These are phyloP conservation scores for Triplophysa siluroides DNA, from an alignment of 2,113 vertebrate genomes.

Conservation along the genomic window DNA sequence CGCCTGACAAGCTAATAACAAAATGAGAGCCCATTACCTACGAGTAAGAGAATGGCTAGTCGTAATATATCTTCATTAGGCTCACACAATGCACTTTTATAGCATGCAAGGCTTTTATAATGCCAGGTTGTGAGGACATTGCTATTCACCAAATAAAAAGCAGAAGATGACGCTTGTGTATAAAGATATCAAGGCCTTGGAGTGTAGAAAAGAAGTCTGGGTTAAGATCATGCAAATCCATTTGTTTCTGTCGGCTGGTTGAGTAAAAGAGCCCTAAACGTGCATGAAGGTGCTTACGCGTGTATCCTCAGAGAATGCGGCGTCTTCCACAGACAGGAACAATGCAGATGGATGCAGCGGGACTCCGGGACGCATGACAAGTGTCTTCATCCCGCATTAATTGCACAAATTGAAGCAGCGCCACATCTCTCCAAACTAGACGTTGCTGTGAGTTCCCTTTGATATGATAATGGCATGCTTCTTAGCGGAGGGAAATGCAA, in stretches of 20 bases:
- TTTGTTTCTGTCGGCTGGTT: conserved; percentile 65
- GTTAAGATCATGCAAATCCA: conserved; percentile 66
- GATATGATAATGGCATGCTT: conserved; percentile 99
- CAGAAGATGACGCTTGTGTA: conserved; percentile 28
- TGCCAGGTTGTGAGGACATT: background rate
- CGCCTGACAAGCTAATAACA: conserved; percentile 21
- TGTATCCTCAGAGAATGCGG: conserved; percentile 54
- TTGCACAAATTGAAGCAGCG: conserved; percentile 99
- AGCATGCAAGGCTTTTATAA: conserved; percentile 16
- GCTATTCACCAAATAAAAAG: conserved; percentile 34
- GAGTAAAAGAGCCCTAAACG: conserved; percentile 52
- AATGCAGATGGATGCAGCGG: conserved; percentile 86
- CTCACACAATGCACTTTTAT: conserved; percentile 5
- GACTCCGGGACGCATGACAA: conserved; percentile 92
- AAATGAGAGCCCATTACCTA: conserved; percentile 1
- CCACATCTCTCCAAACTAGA: conserved; percentile 98
- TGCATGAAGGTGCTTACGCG: conserved; percentile 48
- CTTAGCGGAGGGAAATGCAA: conserved; percentile 99
- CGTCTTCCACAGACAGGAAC: conserved; percentile 81
- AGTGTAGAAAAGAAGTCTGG: conserved; percentile 43
- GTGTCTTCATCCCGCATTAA: conserved; percentile 99
- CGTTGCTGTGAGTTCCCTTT: conserved; percentile 95
- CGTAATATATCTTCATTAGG: conserved; percentile 47
- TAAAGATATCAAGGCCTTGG: conserved; percentile 60
- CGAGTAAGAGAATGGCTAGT: background rate